Evolutionary conservation across 2,888 invertebrate genomes (phyloP).

Genomic region (Sinhomidia bicolor): DNA sequence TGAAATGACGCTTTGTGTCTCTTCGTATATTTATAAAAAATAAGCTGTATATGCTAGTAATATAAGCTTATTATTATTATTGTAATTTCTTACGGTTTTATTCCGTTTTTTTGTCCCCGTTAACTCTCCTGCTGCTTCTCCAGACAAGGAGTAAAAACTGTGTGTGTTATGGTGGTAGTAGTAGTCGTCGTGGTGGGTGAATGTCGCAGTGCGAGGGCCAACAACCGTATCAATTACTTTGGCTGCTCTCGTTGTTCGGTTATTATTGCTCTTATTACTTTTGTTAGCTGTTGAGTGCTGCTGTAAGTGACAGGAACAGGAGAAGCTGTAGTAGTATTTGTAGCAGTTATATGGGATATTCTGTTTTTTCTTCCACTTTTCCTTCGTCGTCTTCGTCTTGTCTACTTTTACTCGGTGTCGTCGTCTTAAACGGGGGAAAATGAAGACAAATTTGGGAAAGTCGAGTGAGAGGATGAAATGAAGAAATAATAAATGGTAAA

Average conservation of each 20-base stretch:
- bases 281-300: conserved; percentile 51
- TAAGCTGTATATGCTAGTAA: background rate
- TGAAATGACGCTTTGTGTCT: background rate
- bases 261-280: conserved; percentile 22
- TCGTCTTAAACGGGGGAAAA: conserved; percentile 1
- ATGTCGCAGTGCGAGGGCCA: conserved; percentile 60
- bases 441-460: conserved; percentile 35
- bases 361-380: background rate
- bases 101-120: conserved; percentile 29
- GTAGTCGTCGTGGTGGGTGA: conserved; percentile 14
- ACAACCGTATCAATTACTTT: conserved; percentile 59
- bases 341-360: conserved; percentile 7
- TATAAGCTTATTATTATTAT: conserved; percentile 4
- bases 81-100: conserved; percentile 41
- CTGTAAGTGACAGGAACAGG: conserved; percentile 39
- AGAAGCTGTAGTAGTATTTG: conserved; percentile 33
- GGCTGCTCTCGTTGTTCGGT: background rate
- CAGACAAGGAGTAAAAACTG: conserved; percentile 39
- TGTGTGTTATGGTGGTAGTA: background rate
- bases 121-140: conserved; percentile 1
- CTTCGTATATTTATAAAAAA: background rate
- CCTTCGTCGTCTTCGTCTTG: background rate
- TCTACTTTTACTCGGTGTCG: background rate
- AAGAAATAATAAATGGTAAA: conserved; percentile 21
- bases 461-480: background rate